These are phyloP conservation scores for Genyomyrus donnyi DNA, from an alignment of 2,113 vertebrate genomes.

Conservation along the genomic window DNA sequence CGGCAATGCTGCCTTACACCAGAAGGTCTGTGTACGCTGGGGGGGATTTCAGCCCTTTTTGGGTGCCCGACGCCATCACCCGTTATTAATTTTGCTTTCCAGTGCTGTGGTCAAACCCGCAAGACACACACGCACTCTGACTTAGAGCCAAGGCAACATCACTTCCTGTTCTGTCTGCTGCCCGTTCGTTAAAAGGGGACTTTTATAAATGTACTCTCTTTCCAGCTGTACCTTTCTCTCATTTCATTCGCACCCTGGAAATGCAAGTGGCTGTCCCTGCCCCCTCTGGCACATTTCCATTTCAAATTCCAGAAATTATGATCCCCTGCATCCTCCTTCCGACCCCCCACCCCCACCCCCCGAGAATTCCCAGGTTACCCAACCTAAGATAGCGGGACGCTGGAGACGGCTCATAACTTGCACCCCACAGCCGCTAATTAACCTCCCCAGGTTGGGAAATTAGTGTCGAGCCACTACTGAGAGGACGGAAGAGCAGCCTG, in stretches of 20 bases:
- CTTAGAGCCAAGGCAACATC: neutral
- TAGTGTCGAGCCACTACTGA: neutral
- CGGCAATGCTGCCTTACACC: neutral
- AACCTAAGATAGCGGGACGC: neutral
- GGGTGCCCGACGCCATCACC: neutral
- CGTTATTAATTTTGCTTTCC: neutral
- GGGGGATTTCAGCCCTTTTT: neutral
- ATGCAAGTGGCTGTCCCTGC: neutral
- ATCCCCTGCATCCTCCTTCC: neutral
- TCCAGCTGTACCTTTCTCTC: neutral
- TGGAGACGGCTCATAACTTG: neutral
- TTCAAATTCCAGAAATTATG: neutral
- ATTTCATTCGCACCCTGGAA: conserved; percentile 4
- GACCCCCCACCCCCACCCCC: neutral
- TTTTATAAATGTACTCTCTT: neutral
- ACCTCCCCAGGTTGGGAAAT: neutral
- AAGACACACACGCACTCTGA: neutral
- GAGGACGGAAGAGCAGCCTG: neutral
- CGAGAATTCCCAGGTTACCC: neutral
- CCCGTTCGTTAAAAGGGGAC: neutral
- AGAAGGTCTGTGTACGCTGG: neutral
- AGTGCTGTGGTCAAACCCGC: neutral
- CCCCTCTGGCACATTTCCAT: neutral
- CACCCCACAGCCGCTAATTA: neutral
- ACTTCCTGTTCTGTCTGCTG: neutral